Evolutionary conservation across 2,888 invertebrate species (phyloP).

Genomic region (Acanthacorydalis orientalis): DNA sequence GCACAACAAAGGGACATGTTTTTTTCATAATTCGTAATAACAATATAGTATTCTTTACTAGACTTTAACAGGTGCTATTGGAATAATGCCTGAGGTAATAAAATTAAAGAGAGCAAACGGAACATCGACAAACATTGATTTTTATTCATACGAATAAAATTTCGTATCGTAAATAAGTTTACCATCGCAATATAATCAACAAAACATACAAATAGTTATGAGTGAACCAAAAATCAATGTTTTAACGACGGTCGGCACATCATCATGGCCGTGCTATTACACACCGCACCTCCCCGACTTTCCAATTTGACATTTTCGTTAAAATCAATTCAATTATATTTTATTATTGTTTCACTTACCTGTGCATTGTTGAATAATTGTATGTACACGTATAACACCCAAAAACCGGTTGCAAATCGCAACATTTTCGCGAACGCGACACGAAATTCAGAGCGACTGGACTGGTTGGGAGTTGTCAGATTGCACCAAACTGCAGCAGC

Average conservation of each 20-base stretch:
- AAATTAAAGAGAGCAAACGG: too few species aligned
- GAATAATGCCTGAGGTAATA: too few species aligned
- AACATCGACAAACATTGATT: too few species aligned
- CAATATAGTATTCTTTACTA: too few species aligned
- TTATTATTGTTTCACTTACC: neutral
- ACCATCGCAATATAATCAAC: too few species aligned
- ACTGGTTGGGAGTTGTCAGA: conserved; percentile 5
- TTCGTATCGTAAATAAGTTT: too few species aligned
- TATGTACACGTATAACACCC: conserved; percentile 4
- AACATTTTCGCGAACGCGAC: conserved; percentile 1
- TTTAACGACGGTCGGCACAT: conserved; percentile 4
- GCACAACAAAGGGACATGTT: too few species aligned
- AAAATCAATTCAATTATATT: neutral
- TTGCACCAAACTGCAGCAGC: conserved; percentile 6
- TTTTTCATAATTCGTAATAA: too few species aligned
- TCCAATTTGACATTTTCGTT: neutral
- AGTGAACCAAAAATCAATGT: conserved; percentile 4
- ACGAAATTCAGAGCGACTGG: neutral
- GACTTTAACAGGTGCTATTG: too few species aligned
- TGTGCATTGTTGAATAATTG: conserved; percentile 1
- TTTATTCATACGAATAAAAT: too few species aligned
- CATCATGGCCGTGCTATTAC: conserved; percentile 1
- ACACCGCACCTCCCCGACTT: neutral
- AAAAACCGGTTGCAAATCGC: conserved; percentile 4
- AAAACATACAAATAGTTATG: too few species aligned